Base-by-base conservation (phyloP, 2,113 vertebrate genomes). In the Grammomys dolichurus region DNA sequence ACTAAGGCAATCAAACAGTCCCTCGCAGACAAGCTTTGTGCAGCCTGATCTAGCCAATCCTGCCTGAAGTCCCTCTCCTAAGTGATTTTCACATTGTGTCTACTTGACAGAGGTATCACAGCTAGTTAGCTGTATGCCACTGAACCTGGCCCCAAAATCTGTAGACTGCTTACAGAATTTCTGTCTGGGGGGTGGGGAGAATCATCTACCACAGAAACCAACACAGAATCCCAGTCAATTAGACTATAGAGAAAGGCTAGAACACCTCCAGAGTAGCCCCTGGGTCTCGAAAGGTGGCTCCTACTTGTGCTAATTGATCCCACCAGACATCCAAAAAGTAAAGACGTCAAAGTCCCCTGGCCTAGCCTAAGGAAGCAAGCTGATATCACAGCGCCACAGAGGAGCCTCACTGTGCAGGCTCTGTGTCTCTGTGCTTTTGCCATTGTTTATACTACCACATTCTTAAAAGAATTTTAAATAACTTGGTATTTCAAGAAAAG, bases 391-490 rank as follows among this genome's bases (percentile, higher is more conserved):
- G 13, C 56, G 7, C 67, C 7, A 8, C 22, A 75, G 86, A 82
- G 36, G 2, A 51, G 43, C 11, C n/a, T 31, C 91, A 33, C 1
- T 0, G 58, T 48, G 90, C 56, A 78, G 7, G 22, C 81, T 94
- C 60, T 26, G n/a, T 60, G 1, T n/a, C 58, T 72, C n/a, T 95
- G 56, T 73, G 20, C 26, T 77, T 92, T 93, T 85, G 51, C 60
- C 33, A 70, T 92, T 94, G 78, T 93, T 95, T 90, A 95, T 63
- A 90, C 60, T 60, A 28, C 48, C n/a, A 11, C 20, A 65, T 93
- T 14, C 85, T 36, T 54, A 60, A 69, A 81, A 78, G 60, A 88
- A 48, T 88, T 84, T 96, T 89, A 87, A 94, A 91, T 94, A 28
- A 87, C 93, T 60, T 56, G 2, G 9, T 58, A 77, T 85, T 88